A percentile compares a stretch with the other conserved stretches of the same genome.
These are phyloP conservation scores for Mythimna vitellina DNA, from an alignment of 2,888 invertebrate species.

Conservation along the genomic window DNA sequence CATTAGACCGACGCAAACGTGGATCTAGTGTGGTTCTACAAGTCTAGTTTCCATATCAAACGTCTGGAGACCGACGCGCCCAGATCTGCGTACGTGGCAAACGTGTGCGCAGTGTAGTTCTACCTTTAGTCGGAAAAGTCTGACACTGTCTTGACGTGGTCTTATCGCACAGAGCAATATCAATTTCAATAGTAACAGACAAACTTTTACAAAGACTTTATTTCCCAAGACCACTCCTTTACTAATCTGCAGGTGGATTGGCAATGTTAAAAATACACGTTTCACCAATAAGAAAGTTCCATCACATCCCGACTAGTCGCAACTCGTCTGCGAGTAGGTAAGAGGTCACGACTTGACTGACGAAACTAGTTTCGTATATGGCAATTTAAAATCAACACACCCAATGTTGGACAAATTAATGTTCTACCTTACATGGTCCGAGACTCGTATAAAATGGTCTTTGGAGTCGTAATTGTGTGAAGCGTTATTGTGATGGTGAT, in stretches of 20 bases:
- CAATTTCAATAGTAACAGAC: neutral
- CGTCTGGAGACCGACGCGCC: no score
- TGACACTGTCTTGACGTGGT: no score
- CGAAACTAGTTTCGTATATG: slow-evolving; percentile 74
- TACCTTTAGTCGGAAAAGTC: no score
- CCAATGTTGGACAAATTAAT: slow-evolving; percentile 70
- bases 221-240: slow-evolving; percentile 11
- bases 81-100: no score
- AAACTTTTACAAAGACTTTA: neutral
- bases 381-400: slow-evolving; percentile 71
- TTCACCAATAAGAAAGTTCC: slow-evolving; percentile 74
- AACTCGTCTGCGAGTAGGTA: slow-evolving; percentile 68
- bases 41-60: no score
- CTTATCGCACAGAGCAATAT: neutral
- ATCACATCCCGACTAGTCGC: slow-evolving; percentile 69
- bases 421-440: slow-evolving; percentile 54
- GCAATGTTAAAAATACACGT: slow-evolving; percentile 46
- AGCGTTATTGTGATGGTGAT: slow-evolving; percentile 47
- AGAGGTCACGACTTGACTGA: slow-evolving; percentile 73
- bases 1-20: no score
- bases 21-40: no score
- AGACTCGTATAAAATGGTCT: slow-evolving; percentile 62
- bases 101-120: no score
- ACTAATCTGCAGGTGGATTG: slow-evolving; percentile 43
- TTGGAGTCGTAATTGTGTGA: slow-evolving; percentile 57